Evolutionary conservation across 2,888 invertebrate species (phyloP).

Genomic region (Ochropacha duplaris): DNA sequence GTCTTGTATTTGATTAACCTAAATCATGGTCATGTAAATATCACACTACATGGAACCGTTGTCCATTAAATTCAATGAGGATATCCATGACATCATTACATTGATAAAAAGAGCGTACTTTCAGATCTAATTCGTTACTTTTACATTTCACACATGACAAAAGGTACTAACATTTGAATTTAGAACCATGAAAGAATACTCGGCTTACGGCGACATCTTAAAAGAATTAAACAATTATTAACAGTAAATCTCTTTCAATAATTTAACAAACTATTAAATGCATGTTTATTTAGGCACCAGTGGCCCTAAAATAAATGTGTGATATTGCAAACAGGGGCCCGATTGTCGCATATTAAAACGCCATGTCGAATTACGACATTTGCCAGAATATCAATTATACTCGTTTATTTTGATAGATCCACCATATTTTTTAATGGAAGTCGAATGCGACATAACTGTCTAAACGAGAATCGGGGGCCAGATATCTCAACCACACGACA

Average conservation of each 20-base stretch:
- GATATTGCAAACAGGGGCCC: conserved; percentile 20
- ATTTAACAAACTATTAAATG: conserved; percentile 81
- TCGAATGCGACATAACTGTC: no score
- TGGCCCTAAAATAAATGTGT: conserved; percentile 46
- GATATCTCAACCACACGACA: neutral
- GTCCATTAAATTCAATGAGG: conserved; percentile 28
- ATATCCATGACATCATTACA: conserved; percentile 18
- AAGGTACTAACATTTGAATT: conserved; percentile 14
- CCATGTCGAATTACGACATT: no score
- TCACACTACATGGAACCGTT: conserved; percentile 33
- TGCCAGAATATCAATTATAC: no score
- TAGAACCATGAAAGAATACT: conserved; percentile 29
- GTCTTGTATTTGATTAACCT: conserved; percentile 61
- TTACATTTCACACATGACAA: conserved; percentile 1
- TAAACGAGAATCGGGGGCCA: no score
- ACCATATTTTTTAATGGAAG: no score
- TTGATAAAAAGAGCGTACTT: conserved; percentile 17
- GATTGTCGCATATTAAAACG: no score
- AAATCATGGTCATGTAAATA: conserved; percentile 51
- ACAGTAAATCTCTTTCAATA: conserved; percentile 75
- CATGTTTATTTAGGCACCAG: conserved; percentile 62
- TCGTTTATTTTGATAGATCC: no score
- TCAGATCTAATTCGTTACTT: conserved; percentile 16
- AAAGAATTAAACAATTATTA: conserved; percentile 68
- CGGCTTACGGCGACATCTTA: conserved; percentile 52